These are phyloP conservation scores for Scrobipalpa atriplicella DNA, from an alignment of 2,888 invertebrate species.

Conservation along the genomic window DNA sequence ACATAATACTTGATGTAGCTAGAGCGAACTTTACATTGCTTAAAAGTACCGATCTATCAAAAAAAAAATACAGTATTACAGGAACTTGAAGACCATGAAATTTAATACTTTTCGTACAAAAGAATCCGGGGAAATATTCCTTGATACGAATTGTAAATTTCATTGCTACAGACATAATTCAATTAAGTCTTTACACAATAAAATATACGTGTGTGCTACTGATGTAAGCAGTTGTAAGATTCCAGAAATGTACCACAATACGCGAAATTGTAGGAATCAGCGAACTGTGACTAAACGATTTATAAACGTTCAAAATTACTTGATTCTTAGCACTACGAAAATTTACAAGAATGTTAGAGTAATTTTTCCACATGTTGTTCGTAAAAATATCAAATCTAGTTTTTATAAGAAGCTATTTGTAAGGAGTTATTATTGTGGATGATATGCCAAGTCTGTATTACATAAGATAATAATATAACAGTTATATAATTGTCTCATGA, in stretches of 20 bases:
- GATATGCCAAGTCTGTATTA: neutral
- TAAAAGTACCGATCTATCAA: too few species aligned
- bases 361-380: too few species aligned
- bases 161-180: neutral
- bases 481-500: conserved; percentile 6
- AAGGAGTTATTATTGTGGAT: neutral
- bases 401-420: neutral
- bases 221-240: neutral
- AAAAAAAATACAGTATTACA: too few species aligned
- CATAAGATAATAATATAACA: neutral
- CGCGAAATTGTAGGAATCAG: neutral
- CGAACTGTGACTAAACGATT: neutral
- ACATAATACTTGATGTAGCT: too few species aligned
- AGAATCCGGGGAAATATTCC: too few species aligned
- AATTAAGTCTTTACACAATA: neutral
- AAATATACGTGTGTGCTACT: neutral
- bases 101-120: too few species aligned
- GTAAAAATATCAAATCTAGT: too few species aligned
- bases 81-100: too few species aligned
- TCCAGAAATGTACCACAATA: conserved; percentile 1
- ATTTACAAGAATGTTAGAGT: too few species aligned
- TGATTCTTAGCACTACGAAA: too few species aligned
- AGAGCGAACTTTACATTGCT: too few species aligned
- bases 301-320: neutral
- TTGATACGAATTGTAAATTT: too few species aligned